Conservation (phyloP, 2,113 vertebrate species). For the Echinops telfairi region DNA sequence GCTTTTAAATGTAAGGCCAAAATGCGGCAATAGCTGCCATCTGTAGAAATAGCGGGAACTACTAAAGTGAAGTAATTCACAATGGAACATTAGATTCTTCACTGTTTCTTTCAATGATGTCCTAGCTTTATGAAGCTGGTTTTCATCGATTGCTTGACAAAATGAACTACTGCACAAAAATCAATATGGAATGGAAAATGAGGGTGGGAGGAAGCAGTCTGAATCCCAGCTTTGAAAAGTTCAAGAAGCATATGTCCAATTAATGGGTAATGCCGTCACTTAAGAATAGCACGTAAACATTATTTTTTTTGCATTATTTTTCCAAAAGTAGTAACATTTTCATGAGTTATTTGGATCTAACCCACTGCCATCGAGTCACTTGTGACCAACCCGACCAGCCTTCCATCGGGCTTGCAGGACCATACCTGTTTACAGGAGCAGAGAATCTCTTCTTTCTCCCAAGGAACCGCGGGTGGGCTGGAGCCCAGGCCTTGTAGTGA, state of each 20-base stretch:
- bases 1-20: slow-evolving; percentile 58
- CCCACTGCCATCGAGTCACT: too few relatives aligned
- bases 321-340: neutral
- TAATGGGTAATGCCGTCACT: neutral
- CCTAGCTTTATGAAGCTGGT: slow-evolving; percentile 27
- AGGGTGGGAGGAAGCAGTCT: neutral
- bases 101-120: slow-evolving; percentile 23
- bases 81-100: slow-evolving; percentile 43
- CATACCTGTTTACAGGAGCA: too few relatives aligned
- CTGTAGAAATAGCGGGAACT: slow-evolving; percentile 39
- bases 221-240: neutral
- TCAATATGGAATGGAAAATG: slow-evolving; percentile 43
- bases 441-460: too few relatives aligned
- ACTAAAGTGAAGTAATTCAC: slow-evolving; percentile 3
- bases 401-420: too few relatives aligned
- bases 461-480: too few relatives aligned
- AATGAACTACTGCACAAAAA: slow-evolving; percentile 52
- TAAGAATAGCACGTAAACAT: neutral
- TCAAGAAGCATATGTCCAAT: neutral
- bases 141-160: slow-evolving; percentile 34
- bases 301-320: neutral
- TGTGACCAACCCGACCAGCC: too few relatives aligned
- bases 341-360: neutral
- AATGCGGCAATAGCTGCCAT: slow-evolving; percentile 49
- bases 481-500: too few relatives aligned